Percentiles rank a stretch among this genome's conserved stretches.
phyloP scores from a whole-genome alignment of 2,113 vertebrate genomes.

The Dicerorhinus sumatrensis region DNA sequence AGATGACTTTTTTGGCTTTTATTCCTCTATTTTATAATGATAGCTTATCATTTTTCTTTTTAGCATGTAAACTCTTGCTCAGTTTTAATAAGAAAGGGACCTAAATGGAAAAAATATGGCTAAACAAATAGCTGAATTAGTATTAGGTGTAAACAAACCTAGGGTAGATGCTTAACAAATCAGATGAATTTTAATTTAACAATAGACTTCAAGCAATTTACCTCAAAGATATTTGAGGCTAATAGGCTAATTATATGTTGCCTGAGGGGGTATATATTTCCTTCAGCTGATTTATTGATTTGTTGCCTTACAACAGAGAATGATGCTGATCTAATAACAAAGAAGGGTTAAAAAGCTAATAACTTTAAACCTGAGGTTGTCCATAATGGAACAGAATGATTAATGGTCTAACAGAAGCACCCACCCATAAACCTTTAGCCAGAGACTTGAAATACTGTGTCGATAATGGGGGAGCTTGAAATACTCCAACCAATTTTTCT shows the following conservation, averaged over 20 bases:
- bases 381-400: conserved; percentile 60
- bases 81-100: not conserved
- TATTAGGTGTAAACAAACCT: conserved; percentile 14
- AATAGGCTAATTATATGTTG: conserved; percentile 72
- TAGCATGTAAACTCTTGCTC: not conserved
- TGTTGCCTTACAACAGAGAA: conserved; percentile 72
- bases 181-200: conserved; percentile 49
- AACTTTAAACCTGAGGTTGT: conserved; percentile 48
- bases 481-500: not conserved
- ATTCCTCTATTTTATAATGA: not conserved
- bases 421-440: not conserved
- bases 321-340: conserved; percentile 72
- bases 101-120: not conserved
- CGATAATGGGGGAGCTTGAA: not conserved
- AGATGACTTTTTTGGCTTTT: not conserved
- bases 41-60: not conserved
- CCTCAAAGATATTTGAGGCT: conserved; percentile 54
- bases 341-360: conserved; percentile 74
- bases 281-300: conserved; percentile 73
- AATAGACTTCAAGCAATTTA: conserved; percentile 62
- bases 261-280: conserved; percentile 58
- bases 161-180: conserved; percentile 47
- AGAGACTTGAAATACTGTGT: not conserved
- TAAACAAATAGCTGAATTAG: conserved; percentile 25
- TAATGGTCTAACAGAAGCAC: conserved; percentile 41